phyloP scores from a whole-genome alignment of 2,113 vertebrate genomes.

The Nestor notabilis region DNA sequence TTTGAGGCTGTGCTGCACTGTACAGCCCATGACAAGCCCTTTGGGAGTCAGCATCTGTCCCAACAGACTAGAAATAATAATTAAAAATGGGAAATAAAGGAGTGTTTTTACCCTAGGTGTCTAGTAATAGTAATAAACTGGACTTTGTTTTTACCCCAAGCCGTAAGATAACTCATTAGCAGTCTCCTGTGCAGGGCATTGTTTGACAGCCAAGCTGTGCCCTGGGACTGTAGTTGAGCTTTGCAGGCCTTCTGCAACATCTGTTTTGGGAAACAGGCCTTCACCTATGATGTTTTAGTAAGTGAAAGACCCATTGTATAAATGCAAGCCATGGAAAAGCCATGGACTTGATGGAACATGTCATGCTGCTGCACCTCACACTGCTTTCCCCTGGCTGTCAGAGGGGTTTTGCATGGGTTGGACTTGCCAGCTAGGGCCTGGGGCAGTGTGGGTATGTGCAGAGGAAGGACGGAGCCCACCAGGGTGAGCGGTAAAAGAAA shows the following conservation, averaged over 20 bases:
- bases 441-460: fast-evolving
- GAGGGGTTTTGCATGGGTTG: background rate
- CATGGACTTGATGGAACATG: fast-evolving
- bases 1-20: background rate
- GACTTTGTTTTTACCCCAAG: background rate
- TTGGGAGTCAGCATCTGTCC: background rate
- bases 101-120: background rate
- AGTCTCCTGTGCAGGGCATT: background rate
- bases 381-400: background rate
- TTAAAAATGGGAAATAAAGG: background rate
- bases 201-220: background rate
- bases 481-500: background rate
- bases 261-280: background rate
- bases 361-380: fast-evolving
- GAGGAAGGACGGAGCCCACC: background rate
- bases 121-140: background rate
- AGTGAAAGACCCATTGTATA: background rate
- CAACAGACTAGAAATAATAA: background rate
- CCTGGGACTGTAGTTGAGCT: background rate
- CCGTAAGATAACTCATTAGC: background rate
- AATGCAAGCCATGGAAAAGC: background rate
- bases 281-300: fast-evolving
- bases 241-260: background rate
- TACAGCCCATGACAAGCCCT: background rate
- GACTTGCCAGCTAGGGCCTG: background rate